These are phyloP conservation scores for Paradisaea rubra DNA, from an alignment of 2,113 vertebrate genomes.

Conservation along the genomic window DNA sequence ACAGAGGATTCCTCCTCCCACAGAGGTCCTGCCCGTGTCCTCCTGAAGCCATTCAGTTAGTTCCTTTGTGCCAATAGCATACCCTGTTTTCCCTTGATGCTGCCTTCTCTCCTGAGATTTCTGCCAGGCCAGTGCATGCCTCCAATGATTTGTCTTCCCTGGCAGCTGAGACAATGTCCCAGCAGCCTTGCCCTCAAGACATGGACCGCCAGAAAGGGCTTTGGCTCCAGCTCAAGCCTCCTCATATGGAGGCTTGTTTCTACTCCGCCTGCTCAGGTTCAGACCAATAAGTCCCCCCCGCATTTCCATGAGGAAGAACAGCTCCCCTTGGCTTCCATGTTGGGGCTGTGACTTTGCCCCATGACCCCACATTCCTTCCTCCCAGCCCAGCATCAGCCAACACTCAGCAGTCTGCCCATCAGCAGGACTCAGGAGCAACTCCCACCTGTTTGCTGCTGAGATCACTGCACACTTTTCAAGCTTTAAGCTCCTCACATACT, in stretches of 20 bases:
- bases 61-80: not conserved
- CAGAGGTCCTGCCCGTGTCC: not conserved
- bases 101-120: not conserved
- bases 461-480: not conserved
- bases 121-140: rapidly evolving
- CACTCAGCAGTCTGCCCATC: not conserved
- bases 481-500: not conserved
- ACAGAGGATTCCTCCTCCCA: not conserved
- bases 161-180: not conserved
- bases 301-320: not conserved
- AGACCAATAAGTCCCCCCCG: not conserved
- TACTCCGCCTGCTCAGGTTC: not conserved
- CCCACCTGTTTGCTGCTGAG: not conserved
- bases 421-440: not conserved
- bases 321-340: not conserved
- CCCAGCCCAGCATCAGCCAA: not conserved
- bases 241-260: not conserved
- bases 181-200: not conserved
- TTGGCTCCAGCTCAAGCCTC: not conserved
- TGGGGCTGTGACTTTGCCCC: not conserved
- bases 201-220: not conserved
- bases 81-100: not conserved
- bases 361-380: not conserved
- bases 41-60: not conserved
- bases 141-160: not conserved